These are phyloP conservation scores for Phytoseiulus persimilis DNA, from an alignment of 2,888 invertebrate genomes.

Conservation along the genomic window DNA sequence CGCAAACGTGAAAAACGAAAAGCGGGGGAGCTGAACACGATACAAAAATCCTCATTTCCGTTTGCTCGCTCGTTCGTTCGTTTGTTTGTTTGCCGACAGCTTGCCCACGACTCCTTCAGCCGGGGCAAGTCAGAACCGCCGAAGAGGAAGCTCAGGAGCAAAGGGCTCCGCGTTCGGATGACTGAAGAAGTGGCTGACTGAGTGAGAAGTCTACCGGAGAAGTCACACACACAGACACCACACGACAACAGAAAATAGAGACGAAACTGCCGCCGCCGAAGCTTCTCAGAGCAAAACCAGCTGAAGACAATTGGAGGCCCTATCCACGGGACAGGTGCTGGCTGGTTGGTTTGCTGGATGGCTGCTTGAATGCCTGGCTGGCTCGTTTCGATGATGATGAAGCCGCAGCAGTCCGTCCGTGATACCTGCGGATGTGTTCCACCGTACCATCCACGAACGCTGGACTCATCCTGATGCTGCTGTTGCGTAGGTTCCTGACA, in stretches of 20 bases:
- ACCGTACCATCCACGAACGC: not conserved
- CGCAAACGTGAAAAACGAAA: not conserved
- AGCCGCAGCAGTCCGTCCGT: not conserved
- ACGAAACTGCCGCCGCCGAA: not conserved
- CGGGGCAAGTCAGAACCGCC: not conserved
- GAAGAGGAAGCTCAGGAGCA: not conserved
- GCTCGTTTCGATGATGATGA: not conserved
- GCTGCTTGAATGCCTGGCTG: not conserved
- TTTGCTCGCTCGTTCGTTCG: not conserved
- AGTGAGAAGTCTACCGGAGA: not conserved
- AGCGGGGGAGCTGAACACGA: not conserved
- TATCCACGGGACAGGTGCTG: not conserved
- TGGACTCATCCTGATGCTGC: not conserved
- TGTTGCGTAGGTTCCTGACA: not conserved
- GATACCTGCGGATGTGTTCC: not conserved
- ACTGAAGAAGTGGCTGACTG: not conserved
- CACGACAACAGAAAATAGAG: not conserved
- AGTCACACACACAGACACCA: not conserved
- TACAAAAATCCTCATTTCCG: not conserved
- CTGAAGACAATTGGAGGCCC: slow-evolving; percentile 5
- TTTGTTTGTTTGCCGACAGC: not conserved
- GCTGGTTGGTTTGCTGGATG: not conserved
- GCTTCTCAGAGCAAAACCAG: slow-evolving; percentile 5
- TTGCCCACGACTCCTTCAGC: not conserved
- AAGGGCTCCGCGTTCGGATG: not conserved